Conservation (phyloP, 2,113 vertebrate genomes). For the Thalassoma bifasciatum region DNA sequence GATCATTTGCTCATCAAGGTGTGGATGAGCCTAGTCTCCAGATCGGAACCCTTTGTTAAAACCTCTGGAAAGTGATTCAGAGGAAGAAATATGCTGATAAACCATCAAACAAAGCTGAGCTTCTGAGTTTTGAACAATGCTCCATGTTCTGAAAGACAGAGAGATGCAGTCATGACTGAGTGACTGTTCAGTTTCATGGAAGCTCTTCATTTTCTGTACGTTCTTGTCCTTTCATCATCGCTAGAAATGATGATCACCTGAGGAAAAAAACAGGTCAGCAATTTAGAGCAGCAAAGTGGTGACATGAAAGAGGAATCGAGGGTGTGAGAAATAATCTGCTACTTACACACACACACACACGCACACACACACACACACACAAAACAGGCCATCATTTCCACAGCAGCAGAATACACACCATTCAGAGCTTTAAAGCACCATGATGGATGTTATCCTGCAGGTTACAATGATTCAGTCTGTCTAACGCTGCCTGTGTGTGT, state of each 20-base stretch:
- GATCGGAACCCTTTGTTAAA: too few species aligned
- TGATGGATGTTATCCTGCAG: too few species aligned
- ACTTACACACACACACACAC: background rate
- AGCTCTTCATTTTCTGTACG: background rate
- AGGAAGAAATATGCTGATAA: too few species aligned
- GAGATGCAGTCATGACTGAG: background rate
- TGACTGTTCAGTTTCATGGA: too few species aligned
- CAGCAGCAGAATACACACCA: too few species aligned
- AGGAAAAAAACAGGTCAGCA: background rate
- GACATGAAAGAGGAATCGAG: slow-evolving; percentile 24
- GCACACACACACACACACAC: background rate
- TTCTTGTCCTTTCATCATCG: slow-evolving; percentile 26
- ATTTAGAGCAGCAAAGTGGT: slow-evolving; percentile 4
- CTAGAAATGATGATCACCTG: background rate
- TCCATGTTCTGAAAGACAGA: slow-evolving; percentile 2
- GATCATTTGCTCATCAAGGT: too few species aligned
- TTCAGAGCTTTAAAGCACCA: too few species aligned
- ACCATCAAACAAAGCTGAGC: too few species aligned
- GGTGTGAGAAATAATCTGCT: background rate
- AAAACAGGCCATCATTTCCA: background rate
- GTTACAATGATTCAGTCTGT: too few species aligned
- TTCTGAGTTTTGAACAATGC: background rate
- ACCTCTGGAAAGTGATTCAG: too few species aligned
- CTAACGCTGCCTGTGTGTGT: too few species aligned
- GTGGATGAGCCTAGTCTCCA: too few species aligned